Evolutionary conservation across 2,888 invertebrate species (phyloP).

Genomic region (Megaustenia siamemsis): DNA sequence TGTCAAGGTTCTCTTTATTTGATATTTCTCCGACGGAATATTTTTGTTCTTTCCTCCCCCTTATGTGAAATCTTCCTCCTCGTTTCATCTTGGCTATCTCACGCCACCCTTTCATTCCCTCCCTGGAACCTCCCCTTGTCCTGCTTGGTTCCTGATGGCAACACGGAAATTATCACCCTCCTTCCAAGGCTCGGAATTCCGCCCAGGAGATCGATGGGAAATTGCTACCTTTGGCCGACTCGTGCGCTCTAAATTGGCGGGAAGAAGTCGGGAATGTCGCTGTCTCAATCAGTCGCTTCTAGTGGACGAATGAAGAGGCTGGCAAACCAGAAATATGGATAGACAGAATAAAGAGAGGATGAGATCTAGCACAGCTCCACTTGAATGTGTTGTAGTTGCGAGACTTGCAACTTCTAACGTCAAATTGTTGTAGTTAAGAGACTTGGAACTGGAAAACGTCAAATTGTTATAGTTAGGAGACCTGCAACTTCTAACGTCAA

Average conservation of each 20-base stretch:
- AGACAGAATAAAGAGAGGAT: not conserved
- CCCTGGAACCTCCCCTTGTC: not conserved
- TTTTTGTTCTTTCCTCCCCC: too few relatives aligned
- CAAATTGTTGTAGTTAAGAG: not conserved
- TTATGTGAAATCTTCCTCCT: too few relatives aligned
- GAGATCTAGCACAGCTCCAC: not conserved
- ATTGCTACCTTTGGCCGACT: constrained; percentile 41
- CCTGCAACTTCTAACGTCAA: too few relatives aligned
- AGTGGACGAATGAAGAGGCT: not conserved
- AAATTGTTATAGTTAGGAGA: too few relatives aligned
- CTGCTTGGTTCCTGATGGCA: constrained; percentile 17
- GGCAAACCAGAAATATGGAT: not conserved
- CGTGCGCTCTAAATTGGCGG: constrained; percentile 39
- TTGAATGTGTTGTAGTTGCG: not conserved
- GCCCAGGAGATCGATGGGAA: constrained; percentile 36
- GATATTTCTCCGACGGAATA: too few relatives aligned
- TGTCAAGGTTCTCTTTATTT: too few relatives aligned
- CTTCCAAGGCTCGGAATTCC: not conserved
- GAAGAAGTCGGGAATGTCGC: not conserved
- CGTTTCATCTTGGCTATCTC: not conserved
- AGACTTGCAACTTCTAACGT: too few relatives aligned
- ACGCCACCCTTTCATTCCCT: not conserved
- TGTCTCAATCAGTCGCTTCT: constrained; percentile 30
- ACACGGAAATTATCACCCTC: constrained; percentile 25
- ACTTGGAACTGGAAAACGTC: not conserved